These are phyloP conservation scores for Melanotaenia maccullochi DNA, from an alignment of 2,797 vertebrate species.

Conservation along the genomic window DNA sequence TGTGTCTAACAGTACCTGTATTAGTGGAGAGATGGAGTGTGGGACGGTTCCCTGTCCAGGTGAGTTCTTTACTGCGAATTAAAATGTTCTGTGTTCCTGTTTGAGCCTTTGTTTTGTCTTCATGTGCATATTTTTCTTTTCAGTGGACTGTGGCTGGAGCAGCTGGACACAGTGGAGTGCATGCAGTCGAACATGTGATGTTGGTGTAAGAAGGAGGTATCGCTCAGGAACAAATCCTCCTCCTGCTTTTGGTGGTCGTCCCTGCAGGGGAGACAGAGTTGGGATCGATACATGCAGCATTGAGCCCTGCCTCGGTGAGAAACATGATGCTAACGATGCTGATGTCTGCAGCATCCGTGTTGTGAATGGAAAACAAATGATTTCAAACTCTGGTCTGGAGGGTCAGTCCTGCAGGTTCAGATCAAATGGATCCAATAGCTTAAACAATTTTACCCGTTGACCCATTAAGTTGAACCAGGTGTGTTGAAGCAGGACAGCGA, in stretches of 20 bases:
- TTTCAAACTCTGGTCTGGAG: too few species aligned
- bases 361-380: too few species aligned
- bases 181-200: constrained; percentile 89
- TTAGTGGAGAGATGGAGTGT: constrained; percentile 86
- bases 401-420: too few species aligned
- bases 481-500: too few species aligned
- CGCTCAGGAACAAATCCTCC: constrained; percentile 82
- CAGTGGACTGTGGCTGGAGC: constrained; percentile 92
- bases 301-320: constrained; percentile 84
- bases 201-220: constrained; percentile 86
- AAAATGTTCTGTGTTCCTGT: not conserved
- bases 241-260: constrained; percentile 77
- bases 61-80: constrained; percentile 48
- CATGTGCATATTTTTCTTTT: not conserved
- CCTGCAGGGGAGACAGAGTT: constrained; percentile 82
- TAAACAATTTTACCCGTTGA: too few species aligned
- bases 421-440: too few species aligned
- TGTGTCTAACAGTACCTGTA: constrained; percentile 83
- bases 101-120: not conserved
- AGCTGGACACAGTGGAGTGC: constrained; percentile 88
- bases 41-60: constrained; percentile 84
- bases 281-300: constrained; percentile 89
- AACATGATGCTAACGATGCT: too few species aligned
- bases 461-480: too few species aligned
- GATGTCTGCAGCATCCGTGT: too few species aligned